Conservation (phyloP, 1,140 invertebrate genomes). For the Octopus sinensis region DNA sequence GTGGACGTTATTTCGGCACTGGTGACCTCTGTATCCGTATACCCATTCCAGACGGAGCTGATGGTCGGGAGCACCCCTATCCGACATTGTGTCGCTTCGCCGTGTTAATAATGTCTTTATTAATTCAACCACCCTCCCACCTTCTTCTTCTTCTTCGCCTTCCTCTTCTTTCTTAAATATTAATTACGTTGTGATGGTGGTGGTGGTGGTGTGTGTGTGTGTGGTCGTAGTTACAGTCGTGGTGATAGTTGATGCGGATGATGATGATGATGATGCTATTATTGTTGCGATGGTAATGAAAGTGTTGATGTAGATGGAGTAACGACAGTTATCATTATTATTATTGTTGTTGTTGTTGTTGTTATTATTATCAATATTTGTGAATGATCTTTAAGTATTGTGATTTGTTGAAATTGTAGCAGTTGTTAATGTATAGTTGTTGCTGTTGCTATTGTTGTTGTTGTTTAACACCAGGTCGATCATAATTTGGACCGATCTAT, state of each 20-base stretch:
- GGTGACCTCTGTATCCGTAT: slow-evolving; percentile 57
- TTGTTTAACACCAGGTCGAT: too few relatives aligned
- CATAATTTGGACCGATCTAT: too few relatives aligned
- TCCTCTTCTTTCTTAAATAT: not conserved
- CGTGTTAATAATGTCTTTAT: not conserved
- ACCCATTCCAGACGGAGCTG: slow-evolving; percentile 57
- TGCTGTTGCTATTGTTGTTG: too few relatives aligned
- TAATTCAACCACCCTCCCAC: not conserved
- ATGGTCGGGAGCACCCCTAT: slow-evolving; percentile 48
- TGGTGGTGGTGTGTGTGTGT: not conserved
- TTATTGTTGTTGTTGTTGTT: too few relatives aligned
- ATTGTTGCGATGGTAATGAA: too few relatives aligned
- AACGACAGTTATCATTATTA: too few relatives aligned
- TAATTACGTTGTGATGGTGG: not conserved
- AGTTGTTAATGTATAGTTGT: too few relatives aligned
- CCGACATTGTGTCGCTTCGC: slow-evolving; percentile 35
- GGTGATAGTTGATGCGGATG: not conserved
- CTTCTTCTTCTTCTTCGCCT: not conserved
- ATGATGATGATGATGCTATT: not conserved
- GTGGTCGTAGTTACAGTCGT: not conserved
- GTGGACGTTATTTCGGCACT: slow-evolving; percentile 56
- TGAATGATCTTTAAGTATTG: too few relatives aligned
- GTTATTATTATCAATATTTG: too few relatives aligned
- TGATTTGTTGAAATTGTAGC: too few relatives aligned
- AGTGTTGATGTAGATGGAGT: too few relatives aligned